Evolutionary conservation across 2,113 vertebrate species (phyloP).

Genomic region (Pollachius pollachius): DNA sequence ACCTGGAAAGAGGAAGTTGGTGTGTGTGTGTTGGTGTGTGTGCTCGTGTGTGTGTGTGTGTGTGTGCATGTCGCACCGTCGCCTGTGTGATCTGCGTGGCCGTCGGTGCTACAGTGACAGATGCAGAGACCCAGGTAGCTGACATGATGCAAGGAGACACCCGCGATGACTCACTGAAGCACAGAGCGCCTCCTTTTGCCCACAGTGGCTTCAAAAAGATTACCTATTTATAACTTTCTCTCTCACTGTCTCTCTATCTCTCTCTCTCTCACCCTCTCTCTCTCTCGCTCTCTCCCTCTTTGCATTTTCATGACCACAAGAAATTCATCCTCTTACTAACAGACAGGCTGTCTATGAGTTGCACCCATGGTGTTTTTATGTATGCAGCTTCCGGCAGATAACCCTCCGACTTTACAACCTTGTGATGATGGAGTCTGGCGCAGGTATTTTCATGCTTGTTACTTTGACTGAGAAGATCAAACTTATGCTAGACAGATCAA

Average conservation of each 20-base stretch:
- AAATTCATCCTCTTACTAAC: conserved; percentile 3
- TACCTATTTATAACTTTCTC: conserved; percentile 60
- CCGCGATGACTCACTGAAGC: conserved; percentile 48
- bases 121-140: conserved; percentile 57
- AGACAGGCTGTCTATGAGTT: conserved; percentile 9
- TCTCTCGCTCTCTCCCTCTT: conserved; percentile 13
- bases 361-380: too few relatives aligned
- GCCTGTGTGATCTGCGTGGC: conserved; percentile 14
- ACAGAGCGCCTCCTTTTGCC: conserved; percentile 49
- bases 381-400: too few relatives aligned
- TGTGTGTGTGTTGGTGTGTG: too few relatives aligned
- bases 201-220: conserved; percentile 45
- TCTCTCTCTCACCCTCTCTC: too few relatives aligned
- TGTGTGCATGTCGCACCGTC: too few relatives aligned
- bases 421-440: too few relatives aligned
- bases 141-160: conserved; percentile 62
- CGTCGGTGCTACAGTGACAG: conserved; percentile 37
- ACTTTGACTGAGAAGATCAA: too few relatives aligned
- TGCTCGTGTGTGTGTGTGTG: too few relatives aligned
- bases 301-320: conserved; percentile 21
- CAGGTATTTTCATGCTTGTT: too few relatives aligned
- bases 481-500: too few relatives aligned
- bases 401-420: too few relatives aligned
- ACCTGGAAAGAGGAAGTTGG: too few relatives aligned
- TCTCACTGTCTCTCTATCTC: background rate